Evolutionary conservation across 2,888 invertebrate genomes (phyloP).

Genomic region (Trichogramma dendrolimi): DNA sequence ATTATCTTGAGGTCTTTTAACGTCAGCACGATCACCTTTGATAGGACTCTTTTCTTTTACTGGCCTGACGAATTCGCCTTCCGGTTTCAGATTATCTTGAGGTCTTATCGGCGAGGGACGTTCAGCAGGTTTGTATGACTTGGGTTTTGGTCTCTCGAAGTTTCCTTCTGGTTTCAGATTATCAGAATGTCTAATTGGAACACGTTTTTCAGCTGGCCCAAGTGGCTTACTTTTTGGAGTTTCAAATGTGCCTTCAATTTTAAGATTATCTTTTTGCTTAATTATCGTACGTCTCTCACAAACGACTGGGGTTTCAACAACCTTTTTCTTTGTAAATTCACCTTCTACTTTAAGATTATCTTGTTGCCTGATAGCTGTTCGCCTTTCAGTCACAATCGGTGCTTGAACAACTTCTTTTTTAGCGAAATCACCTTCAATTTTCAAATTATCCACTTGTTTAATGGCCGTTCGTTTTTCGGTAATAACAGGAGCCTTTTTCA

Average conservation of each 20-base stretch:
- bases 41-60: slow-evolving; percentile 53
- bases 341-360: slow-evolving; percentile 60
- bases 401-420: slow-evolving; percentile 14
- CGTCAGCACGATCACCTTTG: slow-evolving; percentile 40
- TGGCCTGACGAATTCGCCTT: slow-evolving; percentile 53
- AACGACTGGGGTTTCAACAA: slow-evolving; percentile 58
- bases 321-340: slow-evolving; percentile 51
- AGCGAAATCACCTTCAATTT: slow-evolving; percentile 51
- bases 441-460: slow-evolving; percentile 50
- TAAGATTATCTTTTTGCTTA: slow-evolving; percentile 44
- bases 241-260: slow-evolving; percentile 53
- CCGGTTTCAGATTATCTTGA: slow-evolving; percentile 57
- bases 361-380: slow-evolving; percentile 49
- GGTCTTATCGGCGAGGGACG: slow-evolving; percentile 46
- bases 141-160: slow-evolving; percentile 55
- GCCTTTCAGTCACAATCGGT: slow-evolving; percentile 51
- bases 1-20: slow-evolving; percentile 47
- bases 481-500: slow-evolving; percentile 41
- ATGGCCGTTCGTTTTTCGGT: slow-evolving; percentile 61
- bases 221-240: slow-evolving; percentile 38
- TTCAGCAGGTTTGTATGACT: slow-evolving; percentile 57
- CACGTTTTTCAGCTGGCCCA: slow-evolving; percentile 51
- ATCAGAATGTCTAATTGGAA: slow-evolving; percentile 49
- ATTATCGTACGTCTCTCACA: slow-evolving; percentile 18
- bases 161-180: slow-evolving; percentile 59